phyloP scores from a whole-genome alignment of 1,140 invertebrate species.

The Cydia amplana region DNA sequence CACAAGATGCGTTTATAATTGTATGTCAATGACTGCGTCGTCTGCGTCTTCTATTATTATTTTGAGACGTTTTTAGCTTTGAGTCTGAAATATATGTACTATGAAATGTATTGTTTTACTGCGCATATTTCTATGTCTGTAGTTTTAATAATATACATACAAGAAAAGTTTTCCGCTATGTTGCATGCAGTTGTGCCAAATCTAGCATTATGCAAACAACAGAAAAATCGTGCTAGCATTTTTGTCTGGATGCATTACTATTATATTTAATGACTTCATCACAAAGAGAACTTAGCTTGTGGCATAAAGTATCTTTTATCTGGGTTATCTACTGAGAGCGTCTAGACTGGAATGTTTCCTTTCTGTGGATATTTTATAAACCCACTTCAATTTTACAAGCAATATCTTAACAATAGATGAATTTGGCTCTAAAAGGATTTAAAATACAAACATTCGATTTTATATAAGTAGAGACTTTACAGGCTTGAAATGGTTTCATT shows the following conservation, averaged over 20 bases:
- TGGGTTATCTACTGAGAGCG: neutral
- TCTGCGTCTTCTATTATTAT: neutral
- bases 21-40: neutral
- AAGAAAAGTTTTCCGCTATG: neutral
- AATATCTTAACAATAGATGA: slow-evolving; percentile 12
- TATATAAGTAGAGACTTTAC: neutral
- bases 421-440: neutral
- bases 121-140: too few relatives aligned
- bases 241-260: neutral
- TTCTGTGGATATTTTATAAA: neutral
- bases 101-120: neutral
- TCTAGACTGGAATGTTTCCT: slow-evolving; percentile 2
- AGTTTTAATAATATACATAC: neutral
- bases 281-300: neutral
- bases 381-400: slow-evolving; percentile 2
- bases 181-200: too few relatives aligned
- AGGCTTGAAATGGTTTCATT: too few relatives aligned
- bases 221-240: too few relatives aligned
- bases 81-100: neutral
- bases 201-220: too few relatives aligned
- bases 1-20: neutral
- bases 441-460: neutral
- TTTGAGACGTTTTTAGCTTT: neutral
- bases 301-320: slow-evolving; percentile 3
- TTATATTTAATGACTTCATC: neutral